Percentiles rank a stretch among this genome's conserved stretches.
These are phyloP conservation scores for Alethe castanea DNA, from an alignment of 2,113 vertebrate species.

Conservation along the genomic window DNA sequence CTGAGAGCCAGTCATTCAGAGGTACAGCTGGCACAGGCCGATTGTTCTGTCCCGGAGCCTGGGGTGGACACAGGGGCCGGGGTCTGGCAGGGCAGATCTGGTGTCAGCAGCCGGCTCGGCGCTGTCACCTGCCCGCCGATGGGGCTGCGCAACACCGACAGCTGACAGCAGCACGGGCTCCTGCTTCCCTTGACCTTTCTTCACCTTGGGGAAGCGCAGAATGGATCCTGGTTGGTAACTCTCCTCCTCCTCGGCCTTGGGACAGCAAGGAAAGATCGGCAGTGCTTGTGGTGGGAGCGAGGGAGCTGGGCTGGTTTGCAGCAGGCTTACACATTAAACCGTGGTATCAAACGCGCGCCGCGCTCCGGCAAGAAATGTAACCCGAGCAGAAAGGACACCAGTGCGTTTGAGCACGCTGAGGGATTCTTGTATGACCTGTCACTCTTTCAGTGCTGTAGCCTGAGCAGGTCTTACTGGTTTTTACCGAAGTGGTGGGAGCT, in stretches of 20 bases:
- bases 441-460: conserved; percentile 49
- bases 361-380: conserved; percentile 48
- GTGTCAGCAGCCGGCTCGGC: neutral
- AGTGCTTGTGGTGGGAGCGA: neutral
- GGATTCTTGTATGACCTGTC: conserved; percentile 56
- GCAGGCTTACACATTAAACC: conserved; percentile 55
- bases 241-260: neutral
- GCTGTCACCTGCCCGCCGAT: neutral
- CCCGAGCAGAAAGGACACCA: conserved; percentile 67
- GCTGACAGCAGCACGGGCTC: neutral
- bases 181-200: conserved; percentile 22
- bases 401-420: conserved; percentile 18
- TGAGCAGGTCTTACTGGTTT: conserved; percentile 68
- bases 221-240: neutral
- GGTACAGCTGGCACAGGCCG: neutral
- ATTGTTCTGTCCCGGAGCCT: neutral
- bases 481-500: conserved; percentile 39
- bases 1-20: conserved; percentile 46
- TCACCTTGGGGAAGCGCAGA: conserved; percentile 27
- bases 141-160: neutral
- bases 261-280: conserved; percentile 23
- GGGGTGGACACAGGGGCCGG: neutral
- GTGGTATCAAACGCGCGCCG: neutral
- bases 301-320: neutral
- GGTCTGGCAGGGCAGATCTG: neutral